Base-by-base conservation (phyloP, 2,888 invertebrate genomes). In the Carabus problematicus region DNA sequence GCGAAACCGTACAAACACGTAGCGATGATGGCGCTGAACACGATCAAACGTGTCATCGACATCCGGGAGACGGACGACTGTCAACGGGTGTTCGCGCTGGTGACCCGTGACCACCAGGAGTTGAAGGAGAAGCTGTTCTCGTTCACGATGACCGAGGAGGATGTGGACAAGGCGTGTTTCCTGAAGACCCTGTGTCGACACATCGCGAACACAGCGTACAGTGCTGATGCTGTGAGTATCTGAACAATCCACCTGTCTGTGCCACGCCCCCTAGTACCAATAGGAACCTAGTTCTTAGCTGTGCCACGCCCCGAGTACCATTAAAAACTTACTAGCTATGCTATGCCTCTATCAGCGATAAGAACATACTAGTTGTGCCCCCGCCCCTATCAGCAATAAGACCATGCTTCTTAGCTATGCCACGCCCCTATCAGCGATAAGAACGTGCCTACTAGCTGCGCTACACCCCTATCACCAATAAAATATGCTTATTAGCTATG, bases 201-300 rank as follows among this genome's bases (percentile, higher is more conserved):
- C 82, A 93, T 96, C 88, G 96, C 96, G 54, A 94, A 94, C 79
- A 93, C 93, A 74, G 91, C 94, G 75, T 97, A 96, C 83, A 91
- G 94, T 80, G 91, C 96, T 74, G 96, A 97, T 86, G 91, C 94
- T 79, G 95, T 96, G 83, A 87, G 91, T 85, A 72, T 19, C 54
- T 63, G 6, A 2, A 29, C 6, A 29, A n/a, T n/a, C n/a, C n/a
- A 29, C 29, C 6, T 2, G 6, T 29, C 3, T 29, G 6, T 29
- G 6, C 29, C 29, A 29, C 29, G 29, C 29, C 29, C 29, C 29
- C n/a, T 29, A n/a, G n/a, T n/a, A n/a, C n/a, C n/a, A n/a, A n/a
- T 29, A 29, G 3, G 29, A 2, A 29, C 29, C 2, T n/a, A 29
- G 2, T 29, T 29, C 2, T 6, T 29, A 3, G 29, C 29, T 29